These are phyloP conservation scores for Etheostoma cragini DNA, from an alignment of 2,113 vertebrate genomes.

Conservation along the genomic window DNA sequence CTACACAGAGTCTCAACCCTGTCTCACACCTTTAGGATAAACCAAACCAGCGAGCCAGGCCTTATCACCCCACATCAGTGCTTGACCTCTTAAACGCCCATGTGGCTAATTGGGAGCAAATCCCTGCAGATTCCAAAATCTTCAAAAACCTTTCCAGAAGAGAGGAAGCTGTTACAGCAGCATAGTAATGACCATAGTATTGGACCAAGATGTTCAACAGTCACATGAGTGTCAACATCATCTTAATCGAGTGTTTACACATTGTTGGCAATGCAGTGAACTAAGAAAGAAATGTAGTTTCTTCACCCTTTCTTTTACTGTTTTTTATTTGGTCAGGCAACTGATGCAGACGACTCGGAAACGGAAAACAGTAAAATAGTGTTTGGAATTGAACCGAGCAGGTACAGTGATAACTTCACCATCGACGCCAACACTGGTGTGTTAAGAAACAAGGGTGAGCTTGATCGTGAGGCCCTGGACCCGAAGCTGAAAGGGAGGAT, in stretches of 20 bases:
- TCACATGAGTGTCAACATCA: not conserved
- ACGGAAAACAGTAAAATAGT: conserved; percentile 86
- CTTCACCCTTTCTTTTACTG: not conserved
- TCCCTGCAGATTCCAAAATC: not conserved
- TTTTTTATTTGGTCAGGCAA: conserved; percentile 82
- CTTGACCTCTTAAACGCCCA: not conserved
- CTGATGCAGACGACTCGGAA: conserved; percentile 85
- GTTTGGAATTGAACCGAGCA: conserved; percentile 80
- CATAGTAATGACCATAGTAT: not conserved
- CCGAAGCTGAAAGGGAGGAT: conserved; percentile 78
- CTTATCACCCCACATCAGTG: not conserved
- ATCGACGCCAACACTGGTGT: conserved; percentile 76
- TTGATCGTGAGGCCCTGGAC: conserved; percentile 89
- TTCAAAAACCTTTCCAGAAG: not conserved
- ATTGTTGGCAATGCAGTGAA: not conserved
- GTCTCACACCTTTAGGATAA: not conserved
- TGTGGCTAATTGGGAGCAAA: no score
- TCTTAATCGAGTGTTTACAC: not conserved
- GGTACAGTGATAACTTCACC: conserved; percentile 89
- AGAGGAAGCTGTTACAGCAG: not conserved
- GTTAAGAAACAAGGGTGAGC: conserved; percentile 75
- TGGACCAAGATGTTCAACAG: not conserved
- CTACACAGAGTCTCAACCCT: not conserved
- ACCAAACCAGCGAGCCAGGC: not conserved
- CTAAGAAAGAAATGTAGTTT: not conserved